Percentiles rank a stretch among this genome's conserved stretches.
These are phyloP conservation scores for Danio kyathit DNA, from an alignment of 2,797 vertebrate species.

Conservation along the genomic window DNA sequence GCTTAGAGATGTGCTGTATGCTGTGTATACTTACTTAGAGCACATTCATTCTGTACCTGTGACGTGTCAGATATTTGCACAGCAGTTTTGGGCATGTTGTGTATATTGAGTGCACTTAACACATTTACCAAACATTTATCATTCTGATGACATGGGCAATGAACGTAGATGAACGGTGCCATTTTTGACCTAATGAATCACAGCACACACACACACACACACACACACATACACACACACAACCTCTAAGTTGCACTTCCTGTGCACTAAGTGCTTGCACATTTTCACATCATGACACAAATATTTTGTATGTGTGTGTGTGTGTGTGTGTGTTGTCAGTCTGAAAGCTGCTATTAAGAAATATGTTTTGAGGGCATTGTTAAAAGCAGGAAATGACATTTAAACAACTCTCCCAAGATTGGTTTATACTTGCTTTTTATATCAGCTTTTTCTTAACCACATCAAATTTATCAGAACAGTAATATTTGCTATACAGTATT, in stretches of 20 bases:
- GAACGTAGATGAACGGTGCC: conserved; percentile 75
- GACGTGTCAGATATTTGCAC: conserved; percentile 47
- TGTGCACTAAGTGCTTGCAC: conserved; percentile 66
- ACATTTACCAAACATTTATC: conserved; percentile 77
- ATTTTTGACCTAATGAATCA: conserved; percentile 76
- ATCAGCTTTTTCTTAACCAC: background rate
- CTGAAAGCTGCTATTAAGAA: conserved; percentile 62
- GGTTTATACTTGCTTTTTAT: background rate
- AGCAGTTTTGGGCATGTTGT: conserved; percentile 58
- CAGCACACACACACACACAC: conserved; percentile 39
- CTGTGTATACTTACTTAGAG: conserved; percentile 12
- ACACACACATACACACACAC: conserved; percentile 33
- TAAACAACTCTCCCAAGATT: conserved; percentile 62
- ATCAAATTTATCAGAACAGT: too few species aligned
- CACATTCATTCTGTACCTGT: conserved; percentile 26
- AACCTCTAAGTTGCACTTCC: conserved; percentile 73
- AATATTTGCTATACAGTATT: too few species aligned
- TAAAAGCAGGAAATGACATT: conserved; percentile 74
- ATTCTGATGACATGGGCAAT: conserved; percentile 78
- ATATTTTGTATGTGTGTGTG: conserved; percentile 45
- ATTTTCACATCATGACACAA: conserved; percentile 57
- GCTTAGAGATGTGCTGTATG: conserved; percentile 26
- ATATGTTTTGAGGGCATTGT: conserved; percentile 71
- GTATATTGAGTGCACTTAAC: conserved; percentile 72
- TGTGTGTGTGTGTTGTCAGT: conserved; percentile 54